phyloP scores from a whole-genome alignment of 2,113 vertebrate genomes.

The Oryzias woworae region DNA sequence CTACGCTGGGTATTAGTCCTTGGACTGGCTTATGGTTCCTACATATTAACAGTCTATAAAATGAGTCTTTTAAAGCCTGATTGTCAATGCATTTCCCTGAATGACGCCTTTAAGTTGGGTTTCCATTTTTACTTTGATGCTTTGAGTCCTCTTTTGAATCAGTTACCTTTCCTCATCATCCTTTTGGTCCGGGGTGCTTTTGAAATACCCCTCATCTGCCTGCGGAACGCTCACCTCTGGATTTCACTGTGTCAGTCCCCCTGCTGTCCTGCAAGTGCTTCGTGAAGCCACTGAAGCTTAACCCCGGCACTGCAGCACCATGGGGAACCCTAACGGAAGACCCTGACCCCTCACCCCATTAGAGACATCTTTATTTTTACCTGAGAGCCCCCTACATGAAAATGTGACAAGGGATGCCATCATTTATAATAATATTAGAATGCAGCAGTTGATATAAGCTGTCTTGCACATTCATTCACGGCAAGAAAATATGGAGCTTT shows the following conservation, averaged over 20 bases:
- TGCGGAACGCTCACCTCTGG: constrained; percentile 18
- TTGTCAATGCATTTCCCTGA: constrained; percentile 62
- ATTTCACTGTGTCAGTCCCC: constrained; percentile 5
- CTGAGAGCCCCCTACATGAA: constrained; percentile 11
- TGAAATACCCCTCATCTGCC: constrained; percentile 27
- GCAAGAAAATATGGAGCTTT: not conserved
- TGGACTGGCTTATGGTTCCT: constrained; percentile 60
- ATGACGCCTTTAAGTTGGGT: constrained; percentile 50
- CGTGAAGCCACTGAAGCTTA: constrained; percentile 7
- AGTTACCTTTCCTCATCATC: constrained; percentile 47
- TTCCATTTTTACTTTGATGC: constrained; percentile 57
- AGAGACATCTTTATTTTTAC: constrained; percentile 20
- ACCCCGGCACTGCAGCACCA: constrained; percentile 41
- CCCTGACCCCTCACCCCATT: constrained; percentile 1
- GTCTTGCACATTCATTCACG: not conserved
- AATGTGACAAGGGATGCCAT: not conserved
- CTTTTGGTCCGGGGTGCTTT: constrained; percentile 24
- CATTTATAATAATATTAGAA: no score
- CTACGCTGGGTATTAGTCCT: constrained; percentile 70
- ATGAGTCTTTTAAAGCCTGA: constrained; percentile 71
- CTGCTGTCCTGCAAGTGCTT: constrained; percentile 15
- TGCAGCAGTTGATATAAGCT: not conserved
- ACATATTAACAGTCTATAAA: constrained; percentile 73
- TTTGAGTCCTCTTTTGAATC: constrained; percentile 60
- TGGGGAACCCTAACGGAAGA: constrained; percentile 57